These are phyloP conservation scores for Anastrepha ludens DNA, from an alignment of 1,140 invertebrate genomes.

Conservation along the genomic window DNA sequence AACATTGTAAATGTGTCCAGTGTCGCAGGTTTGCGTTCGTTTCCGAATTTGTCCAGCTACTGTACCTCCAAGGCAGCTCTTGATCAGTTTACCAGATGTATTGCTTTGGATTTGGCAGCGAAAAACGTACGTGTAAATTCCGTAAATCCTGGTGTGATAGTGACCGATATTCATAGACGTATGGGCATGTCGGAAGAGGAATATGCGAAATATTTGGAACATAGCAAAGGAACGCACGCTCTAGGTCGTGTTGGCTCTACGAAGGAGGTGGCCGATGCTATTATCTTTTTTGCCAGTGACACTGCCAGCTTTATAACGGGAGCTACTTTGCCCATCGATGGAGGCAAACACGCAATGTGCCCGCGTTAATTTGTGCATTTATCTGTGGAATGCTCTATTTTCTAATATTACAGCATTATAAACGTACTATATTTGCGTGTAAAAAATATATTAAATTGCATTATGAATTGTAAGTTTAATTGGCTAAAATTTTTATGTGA, in stretches of 20 bases:
- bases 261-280: slow-evolving; percentile 85
- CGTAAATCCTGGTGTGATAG: slow-evolving; percentile 84
- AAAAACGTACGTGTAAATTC: slow-evolving; percentile 83
- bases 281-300: slow-evolving; percentile 87
- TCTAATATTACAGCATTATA: no score
- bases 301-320: slow-evolving; percentile 87
- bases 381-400: no score
- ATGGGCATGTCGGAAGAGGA: slow-evolving; percentile 82
- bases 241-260: slow-evolving; percentile 81
- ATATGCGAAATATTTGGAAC: slow-evolving; percentile 83
- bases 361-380: slow-evolving; percentile 60
- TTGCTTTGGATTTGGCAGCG: slow-evolving; percentile 80
- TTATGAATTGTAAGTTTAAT: no score
- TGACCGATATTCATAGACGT: slow-evolving; percentile 84
- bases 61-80: slow-evolving; percentile 87
- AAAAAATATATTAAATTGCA: no score
- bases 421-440: no score
- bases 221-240: slow-evolving; percentile 83
- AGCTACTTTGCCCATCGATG: slow-evolving; percentile 86
- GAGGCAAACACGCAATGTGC: slow-evolving; percentile 74
- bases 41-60: slow-evolving; percentile 80
- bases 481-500: no score
- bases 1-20: slow-evolving; percentile 89
- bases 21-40: slow-evolving; percentile 81
- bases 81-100: slow-evolving; percentile 87